These are phyloP conservation scores for Lichenostomus cassidix DNA, from an alignment of 2,113 vertebrate species.

Conservation along the genomic window DNA sequence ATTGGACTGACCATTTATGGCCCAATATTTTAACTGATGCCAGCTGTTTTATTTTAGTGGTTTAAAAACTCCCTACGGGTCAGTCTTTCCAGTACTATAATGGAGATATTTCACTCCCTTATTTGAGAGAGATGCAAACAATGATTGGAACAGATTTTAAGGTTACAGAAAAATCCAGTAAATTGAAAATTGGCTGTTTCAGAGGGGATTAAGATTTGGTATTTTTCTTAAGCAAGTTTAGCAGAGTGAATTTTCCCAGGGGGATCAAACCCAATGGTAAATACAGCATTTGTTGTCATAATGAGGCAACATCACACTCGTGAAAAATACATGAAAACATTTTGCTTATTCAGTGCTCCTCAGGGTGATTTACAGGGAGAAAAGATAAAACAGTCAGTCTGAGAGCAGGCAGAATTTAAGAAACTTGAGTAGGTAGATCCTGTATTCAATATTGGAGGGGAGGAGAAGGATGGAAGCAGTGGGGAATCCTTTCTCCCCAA, in stretches of 20 bases:
- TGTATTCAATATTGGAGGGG: neutral
- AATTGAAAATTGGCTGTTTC: neutral
- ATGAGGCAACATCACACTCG: neutral
- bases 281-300: neutral
- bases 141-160: neutral
- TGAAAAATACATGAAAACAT: neutral
- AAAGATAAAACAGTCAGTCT: neutral
- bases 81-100: neutral
- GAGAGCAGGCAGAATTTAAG: neutral
- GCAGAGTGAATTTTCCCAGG: neutral
- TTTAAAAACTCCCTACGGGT: neutral
- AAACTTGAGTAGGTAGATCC: neutral
- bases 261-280: neutral
- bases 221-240: neutral
- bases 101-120: neutral
- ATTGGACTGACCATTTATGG: neutral
- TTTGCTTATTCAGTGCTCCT: neutral
- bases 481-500: neutral
- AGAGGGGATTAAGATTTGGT: neutral
- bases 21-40: neutral
- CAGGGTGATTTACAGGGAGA: neutral
- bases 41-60: neutral
- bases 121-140: neutral
- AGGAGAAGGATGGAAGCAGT: neutral
- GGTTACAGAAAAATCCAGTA: neutral